phyloP scores from a whole-genome alignment of 2,888 invertebrate genomes.

The Gari tellinella region DNA sequence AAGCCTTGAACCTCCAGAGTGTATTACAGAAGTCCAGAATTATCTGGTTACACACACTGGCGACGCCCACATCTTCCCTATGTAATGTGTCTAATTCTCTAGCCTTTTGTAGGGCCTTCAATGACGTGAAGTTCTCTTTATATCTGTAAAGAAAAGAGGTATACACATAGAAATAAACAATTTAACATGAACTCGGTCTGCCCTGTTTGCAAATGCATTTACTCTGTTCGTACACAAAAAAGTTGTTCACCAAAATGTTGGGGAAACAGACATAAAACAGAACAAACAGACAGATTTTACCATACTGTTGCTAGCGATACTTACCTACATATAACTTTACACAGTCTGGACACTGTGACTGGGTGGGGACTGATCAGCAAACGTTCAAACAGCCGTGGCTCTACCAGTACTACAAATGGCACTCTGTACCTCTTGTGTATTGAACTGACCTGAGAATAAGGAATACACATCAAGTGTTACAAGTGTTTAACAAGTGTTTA shows the following conservation, averaged over 20 bases:
- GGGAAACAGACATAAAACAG: no score
- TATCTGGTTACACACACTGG: conserved; percentile 38
- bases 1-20: conserved; percentile 46
- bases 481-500: no score
- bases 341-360: conserved; percentile 41
- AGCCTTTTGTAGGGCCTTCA: conserved; percentile 31
- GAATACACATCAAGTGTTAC: no score
- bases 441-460: conserved; percentile 57
- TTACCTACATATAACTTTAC: conserved; percentile 47
- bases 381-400: conserved; percentile 55
- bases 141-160: conserved; percentile 31
- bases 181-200: no score
- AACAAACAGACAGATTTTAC: no score
- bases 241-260: no score
- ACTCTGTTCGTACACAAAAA: no score
- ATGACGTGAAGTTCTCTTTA: conserved; percentile 34
- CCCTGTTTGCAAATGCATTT: no score
- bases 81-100: conserved; percentile 14
- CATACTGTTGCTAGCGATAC: no score
- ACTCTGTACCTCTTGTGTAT: conserved; percentile 55
- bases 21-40: conserved; percentile 50
- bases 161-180: no score
- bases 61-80: conserved; percentile 11
- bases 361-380: conserved; percentile 63
- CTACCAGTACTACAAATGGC: conserved; percentile 64